Base-by-base conservation (phyloP, 2,797 vertebrate genomes). In the Gallinago nigripennis region DNA sequence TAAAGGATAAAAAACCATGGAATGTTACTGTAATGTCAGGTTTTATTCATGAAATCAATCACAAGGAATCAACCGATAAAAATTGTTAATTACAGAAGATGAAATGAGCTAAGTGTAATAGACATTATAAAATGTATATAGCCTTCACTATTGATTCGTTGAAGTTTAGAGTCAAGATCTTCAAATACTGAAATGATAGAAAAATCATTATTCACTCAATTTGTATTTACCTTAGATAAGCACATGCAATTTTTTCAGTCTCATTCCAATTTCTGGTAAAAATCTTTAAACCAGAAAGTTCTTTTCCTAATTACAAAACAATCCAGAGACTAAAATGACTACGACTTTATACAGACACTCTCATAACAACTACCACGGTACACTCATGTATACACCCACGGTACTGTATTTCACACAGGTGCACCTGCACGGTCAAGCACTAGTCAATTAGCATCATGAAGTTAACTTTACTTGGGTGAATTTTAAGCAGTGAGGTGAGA, bases 401-500 rank as follows among this genome's bases (percentile, higher is more conserved):
- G 18, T 75, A 50, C 30, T 48, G 2, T 83, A 57, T 82, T 88
- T 75, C 58, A 72, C 33, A 24, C 6, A 33, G 30, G 24, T 80
- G 80, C 23, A 84, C 43, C 72, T 87, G 39, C 56, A 39, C 77
- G 69, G 80, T 43, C 53, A 53, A 63, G 20, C 16, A 20, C 1
- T 75, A 82, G 64, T 90, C 93, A 94, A 91, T 92, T 88, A 95
- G 28, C n/a, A 87, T 77, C 35, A 77, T 69, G 63, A 96, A 90
- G 48, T 84, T 95, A 95, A 70, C 92, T 97, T 97, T 95, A 96
- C 82, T 95, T 96, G 85, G 66, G 80, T 82, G 65, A 93, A 76
- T 95, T 95, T 96, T 96, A 96, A 90, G 56, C 68, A 86, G 58
- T 51, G 87, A 97, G 73, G 69, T 97, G 80, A 96, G 95, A 95